Conservation (phyloP, 2,113 vertebrate genomes). For the Ptilonorhynchus violaceus region DNA sequence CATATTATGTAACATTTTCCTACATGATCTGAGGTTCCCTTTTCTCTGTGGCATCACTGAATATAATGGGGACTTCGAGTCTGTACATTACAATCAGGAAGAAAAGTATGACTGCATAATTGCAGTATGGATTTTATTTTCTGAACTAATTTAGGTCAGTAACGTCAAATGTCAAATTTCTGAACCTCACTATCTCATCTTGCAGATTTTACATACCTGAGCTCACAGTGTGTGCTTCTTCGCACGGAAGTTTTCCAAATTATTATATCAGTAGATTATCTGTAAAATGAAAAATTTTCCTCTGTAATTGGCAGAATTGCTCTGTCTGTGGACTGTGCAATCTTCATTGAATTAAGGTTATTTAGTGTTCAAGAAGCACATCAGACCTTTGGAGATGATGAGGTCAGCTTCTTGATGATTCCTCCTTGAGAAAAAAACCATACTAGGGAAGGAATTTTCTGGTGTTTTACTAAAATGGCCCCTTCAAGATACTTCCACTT, state of each 20-base stretch:
- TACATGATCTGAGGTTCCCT: not conserved
- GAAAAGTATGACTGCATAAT: not conserved
- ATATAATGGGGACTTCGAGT: not conserved
- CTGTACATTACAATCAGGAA: fast-evolving
- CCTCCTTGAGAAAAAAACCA: not conserved
- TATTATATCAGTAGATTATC: not conserved
- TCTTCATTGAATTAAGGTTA: not conserved
- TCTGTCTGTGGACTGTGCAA: not conserved
- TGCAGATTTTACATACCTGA: not conserved
- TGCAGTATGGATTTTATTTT: not conserved
- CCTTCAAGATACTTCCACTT: not conserved
- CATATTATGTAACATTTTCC: not conserved
- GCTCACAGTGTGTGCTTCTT: not conserved
- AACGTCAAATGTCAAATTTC: not conserved
- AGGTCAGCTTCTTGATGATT: not conserved
- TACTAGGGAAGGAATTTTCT: not conserved
- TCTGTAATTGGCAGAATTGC: not conserved
- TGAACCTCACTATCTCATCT: not conserved
- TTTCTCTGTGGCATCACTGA: not conserved
- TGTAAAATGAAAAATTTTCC: not conserved
- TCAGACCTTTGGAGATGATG: not conserved
- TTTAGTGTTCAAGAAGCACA: not conserved
- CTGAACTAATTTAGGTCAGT: not conserved
- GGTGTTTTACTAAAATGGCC: not conserved
- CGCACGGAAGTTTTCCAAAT: not conserved